Percentiles rank a stretch among this genome's conserved stretches.
phyloP scores from a whole-genome alignment of 2,888 invertebrate genomes.

The Dasypogon diadema region DNA sequence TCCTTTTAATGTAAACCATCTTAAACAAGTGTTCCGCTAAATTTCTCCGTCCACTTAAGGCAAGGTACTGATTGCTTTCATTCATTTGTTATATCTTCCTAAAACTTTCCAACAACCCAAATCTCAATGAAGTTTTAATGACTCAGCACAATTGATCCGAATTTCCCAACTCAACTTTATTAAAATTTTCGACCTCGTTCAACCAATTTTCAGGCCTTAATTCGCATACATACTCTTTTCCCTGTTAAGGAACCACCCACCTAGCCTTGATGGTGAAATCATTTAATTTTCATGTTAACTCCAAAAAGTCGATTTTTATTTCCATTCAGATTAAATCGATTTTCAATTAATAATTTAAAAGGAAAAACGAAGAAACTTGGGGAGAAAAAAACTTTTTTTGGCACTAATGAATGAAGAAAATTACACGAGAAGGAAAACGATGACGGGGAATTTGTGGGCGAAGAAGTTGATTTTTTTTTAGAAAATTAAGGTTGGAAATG shows the following conservation, averaged over 20 bases:
- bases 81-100: no score
- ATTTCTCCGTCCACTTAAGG: no score
- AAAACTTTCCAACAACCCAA: no score
- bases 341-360: conserved; percentile 45
- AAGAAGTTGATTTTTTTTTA: no score
- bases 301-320: conserved; percentile 20
- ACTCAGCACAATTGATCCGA: conserved; percentile 10
- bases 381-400: neutral
- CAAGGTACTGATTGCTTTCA: no score
- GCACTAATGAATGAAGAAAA: neutral
- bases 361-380: conserved; percentile 24
- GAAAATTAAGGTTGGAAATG: conserved; percentile 1
- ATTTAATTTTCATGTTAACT: conserved; percentile 9
- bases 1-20: no score
- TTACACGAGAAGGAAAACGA: neutral
- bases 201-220: neutral
- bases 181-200: neutral
- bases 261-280: neutral
- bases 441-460: neutral
- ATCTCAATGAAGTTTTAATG: neutral
- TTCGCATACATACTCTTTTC: neutral
- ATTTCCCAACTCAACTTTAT: neutral
- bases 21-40: no score
- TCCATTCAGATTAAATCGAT: conserved; percentile 34
- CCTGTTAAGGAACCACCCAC: neutral